Base-by-base conservation (phyloP, 2,113 vertebrate genomes). In the Zapornia atra region DNA sequence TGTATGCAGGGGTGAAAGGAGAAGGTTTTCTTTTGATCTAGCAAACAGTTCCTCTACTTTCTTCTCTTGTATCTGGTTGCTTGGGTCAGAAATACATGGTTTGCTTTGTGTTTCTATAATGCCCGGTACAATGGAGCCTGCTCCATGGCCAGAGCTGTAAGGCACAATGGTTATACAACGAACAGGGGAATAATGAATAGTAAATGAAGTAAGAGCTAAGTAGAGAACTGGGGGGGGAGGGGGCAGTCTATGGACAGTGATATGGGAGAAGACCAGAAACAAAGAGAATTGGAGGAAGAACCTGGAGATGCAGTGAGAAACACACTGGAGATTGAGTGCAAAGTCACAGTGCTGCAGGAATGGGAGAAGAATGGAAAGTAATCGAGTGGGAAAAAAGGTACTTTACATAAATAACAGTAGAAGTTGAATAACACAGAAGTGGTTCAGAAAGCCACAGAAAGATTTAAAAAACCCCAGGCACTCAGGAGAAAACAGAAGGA, bases 21-120 rank as follows among this genome's bases (percentile, higher is more conserved):
- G 72, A 61, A 70, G 40, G 65, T 92, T 95, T 94, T 75, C 77
- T 92, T 97, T 94, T 91, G 72, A 84, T 89, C 44, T 36, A 79
- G 33, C 34, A 84, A 33, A 84, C 3, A 0, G 51, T 33, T 92
- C 53, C 69, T 87, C 84, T 69, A 68, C 81, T 92, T 94, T 94
- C 18, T 91, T 72, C 53, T 91, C 68, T 86, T 92, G 61, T 87
- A 72, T 92, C 44, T 91, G 70, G 29, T 53, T 94, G 73, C 81
- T 89, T 78, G 84, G 89, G 84, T 96, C 95, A 96, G 77, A 85
- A 38, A 56, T 65, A 71, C 72, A 42, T 48, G 81, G 64, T 92
- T 94, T 87, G 33, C 78, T 89, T 92, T 95, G 73, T 95, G 61
- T 94, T 90, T 93, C 82, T 72, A 6, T 57, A 85, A 34, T 82